phyloP scores from a whole-genome alignment of 2,113 vertebrate genomes.

The Myiozetetes cayanensis region DNA sequence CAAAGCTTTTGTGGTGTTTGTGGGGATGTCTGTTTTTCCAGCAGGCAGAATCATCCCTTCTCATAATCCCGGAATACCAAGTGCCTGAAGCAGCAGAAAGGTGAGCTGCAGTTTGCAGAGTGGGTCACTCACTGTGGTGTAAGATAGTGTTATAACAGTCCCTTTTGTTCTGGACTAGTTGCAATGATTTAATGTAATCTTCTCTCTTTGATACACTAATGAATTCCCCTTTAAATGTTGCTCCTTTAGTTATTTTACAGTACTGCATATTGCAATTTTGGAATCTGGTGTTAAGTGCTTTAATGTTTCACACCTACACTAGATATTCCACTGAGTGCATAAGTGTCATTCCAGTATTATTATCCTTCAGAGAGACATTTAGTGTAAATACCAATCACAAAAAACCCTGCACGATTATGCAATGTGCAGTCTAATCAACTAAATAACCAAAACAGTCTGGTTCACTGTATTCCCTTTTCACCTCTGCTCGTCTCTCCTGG shows the following conservation, averaged over 20 bases:
- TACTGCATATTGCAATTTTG: background rate
- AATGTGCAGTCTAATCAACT: background rate
- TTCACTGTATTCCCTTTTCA: background rate
- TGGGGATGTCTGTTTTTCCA: background rate
- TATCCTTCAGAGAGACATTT: background rate
- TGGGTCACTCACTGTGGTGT: background rate
- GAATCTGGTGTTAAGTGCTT: background rate
- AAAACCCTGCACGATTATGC: background rate
- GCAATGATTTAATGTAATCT: background rate
- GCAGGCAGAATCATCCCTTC: background rate
- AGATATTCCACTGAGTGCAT: fast-evolving
- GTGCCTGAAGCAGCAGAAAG: background rate
- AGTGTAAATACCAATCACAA: background rate
- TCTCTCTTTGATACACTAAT: background rate
- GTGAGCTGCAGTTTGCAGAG: background rate
- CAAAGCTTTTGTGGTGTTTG: background rate
- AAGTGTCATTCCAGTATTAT: background rate
- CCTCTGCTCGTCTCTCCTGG: background rate
- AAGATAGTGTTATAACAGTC: background rate
- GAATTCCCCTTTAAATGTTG: background rate
- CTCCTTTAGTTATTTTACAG: background rate
- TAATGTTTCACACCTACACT: background rate
- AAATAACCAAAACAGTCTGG: background rate
- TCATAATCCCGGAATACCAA: background rate
- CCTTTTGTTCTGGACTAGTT: background rate